Conservation (phyloP, 2,113 vertebrate genomes). For the Peromyscus maniculatus region DNA sequence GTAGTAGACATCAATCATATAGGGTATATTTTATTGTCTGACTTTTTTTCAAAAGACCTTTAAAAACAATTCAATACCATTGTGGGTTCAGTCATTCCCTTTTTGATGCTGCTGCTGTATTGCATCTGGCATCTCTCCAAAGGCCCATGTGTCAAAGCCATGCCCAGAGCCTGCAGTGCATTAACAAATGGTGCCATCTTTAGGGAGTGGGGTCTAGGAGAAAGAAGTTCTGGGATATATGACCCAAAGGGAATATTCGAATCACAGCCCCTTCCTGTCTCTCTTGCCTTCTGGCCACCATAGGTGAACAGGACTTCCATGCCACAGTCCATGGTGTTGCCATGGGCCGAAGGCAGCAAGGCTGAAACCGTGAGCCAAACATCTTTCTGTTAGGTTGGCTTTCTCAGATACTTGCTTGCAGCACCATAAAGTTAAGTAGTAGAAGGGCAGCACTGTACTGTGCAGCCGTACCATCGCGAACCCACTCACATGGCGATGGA, state of each 20-base stretch:
- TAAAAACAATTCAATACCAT: neutral
- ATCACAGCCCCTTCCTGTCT: neutral
- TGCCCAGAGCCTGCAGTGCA: neutral
- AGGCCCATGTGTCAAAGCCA: neutral
- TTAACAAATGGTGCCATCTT: neutral
- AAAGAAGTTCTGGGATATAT: no score
- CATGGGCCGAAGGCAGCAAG: neutral
- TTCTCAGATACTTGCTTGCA: neutral
- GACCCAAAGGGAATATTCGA: neutral
- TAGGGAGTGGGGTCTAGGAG: neutral
- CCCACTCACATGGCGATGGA: neutral
- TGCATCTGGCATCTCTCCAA: neutral
- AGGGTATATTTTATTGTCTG: neutral
- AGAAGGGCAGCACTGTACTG: neutral
- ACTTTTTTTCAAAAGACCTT: neutral
- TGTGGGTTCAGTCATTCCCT: neutral
- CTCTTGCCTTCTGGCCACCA: neutral
- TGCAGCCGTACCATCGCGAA: neutral
- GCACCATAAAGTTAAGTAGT: neutral
- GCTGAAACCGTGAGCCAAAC: neutral
- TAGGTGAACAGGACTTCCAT: neutral
- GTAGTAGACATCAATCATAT: neutral
- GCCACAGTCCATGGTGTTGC: neutral
- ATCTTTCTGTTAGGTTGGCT: neutral
- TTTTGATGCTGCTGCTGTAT: neutral